Evolutionary conservation across 64 coral and sea anemone species (phyloP), one percentile per base, ranked within the genome.

Genomic region (Actinia equina): DNA sequence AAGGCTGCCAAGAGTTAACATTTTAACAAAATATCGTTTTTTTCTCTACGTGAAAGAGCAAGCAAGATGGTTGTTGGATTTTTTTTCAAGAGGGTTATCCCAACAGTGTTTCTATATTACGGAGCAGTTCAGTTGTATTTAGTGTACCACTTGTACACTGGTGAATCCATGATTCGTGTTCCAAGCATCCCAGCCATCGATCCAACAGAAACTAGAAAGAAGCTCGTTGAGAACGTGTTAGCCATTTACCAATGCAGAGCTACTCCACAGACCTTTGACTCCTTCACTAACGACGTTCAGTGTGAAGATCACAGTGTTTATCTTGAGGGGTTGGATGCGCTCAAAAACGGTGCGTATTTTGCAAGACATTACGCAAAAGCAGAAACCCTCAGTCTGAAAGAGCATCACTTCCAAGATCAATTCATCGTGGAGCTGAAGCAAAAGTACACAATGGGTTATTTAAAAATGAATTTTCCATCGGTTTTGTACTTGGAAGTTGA

Each of bases 351-450:
- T 57, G 55, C 55, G 11, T 57, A 11, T 16, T 14, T 57, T 2
- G 15, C 15, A 12, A 57, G 15, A 57, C 0, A 49, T 49, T 6
- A 49, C 7, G 7, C 7, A 4, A 49, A 44, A 62, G 49, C 30
- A 43, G 55, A 59, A 13, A 85, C 59, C 17, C 14, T 41, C 1
- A 17, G 59, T 23, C 17, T 59, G 6, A 14, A 13, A 44, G 54
- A 85, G 26, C 30, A 59, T 43, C 83, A 85, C 41, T 85, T 30
- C 20, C 17, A 85, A 2, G 83, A 85, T 1, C 53, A 63, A 52
- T 85, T 85, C 25, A 57, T 57, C 52, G 19, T 85, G 16, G 83
- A 85, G 17, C 13, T 85, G 54, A 85, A 42, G 16, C 83, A 85
- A 17, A 85, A 60, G 17, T 85, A 85, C 83, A 85, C 83, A 20